A percentile compares a stretch with the other conserved stretches of the same genome.
Conservation (phyloP, 1,140 invertebrate species). For the Diachasma alloeum region DNA sequence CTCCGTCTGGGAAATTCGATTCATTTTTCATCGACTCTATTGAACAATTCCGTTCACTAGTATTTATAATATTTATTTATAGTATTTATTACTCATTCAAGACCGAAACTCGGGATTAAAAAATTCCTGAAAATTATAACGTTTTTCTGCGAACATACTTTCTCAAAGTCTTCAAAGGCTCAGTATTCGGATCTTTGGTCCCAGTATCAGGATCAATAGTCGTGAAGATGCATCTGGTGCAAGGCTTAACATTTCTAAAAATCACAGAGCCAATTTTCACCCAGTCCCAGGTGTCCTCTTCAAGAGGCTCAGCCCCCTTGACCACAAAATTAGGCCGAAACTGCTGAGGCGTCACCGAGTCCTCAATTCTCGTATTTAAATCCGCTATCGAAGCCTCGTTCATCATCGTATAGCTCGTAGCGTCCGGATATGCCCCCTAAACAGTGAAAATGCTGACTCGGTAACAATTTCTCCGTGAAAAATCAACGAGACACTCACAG, state of each 20-base stretch:
- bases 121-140: no score
- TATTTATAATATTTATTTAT: no score
- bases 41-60: no score
- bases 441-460: neutral
- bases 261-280: conserved; percentile 72
- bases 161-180: conserved; percentile 69
- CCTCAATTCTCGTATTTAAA: conserved; percentile 67
- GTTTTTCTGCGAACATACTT: conserved; percentile 46
- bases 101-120: no score
- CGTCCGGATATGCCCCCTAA: conserved; percentile 69
- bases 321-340: conserved; percentile 78
- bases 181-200: conserved; percentile 59
- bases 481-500: conserved; percentile 41
- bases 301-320: conserved; percentile 69
- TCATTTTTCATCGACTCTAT: no score
- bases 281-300: conserved; percentile 76
- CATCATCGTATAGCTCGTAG: conserved; percentile 69
- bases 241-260: conserved; percentile 72
- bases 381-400: conserved; percentile 72
- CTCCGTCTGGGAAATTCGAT: no score
- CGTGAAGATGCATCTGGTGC: conserved; percentile 71
- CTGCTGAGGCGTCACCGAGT: conserved; percentile 65
- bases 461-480: neutral
- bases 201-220: conserved; percentile 69
- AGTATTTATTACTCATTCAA: no score